Base-by-base conservation (phyloP, 1,140 invertebrate species). In the Ceratina australensis region DNA sequence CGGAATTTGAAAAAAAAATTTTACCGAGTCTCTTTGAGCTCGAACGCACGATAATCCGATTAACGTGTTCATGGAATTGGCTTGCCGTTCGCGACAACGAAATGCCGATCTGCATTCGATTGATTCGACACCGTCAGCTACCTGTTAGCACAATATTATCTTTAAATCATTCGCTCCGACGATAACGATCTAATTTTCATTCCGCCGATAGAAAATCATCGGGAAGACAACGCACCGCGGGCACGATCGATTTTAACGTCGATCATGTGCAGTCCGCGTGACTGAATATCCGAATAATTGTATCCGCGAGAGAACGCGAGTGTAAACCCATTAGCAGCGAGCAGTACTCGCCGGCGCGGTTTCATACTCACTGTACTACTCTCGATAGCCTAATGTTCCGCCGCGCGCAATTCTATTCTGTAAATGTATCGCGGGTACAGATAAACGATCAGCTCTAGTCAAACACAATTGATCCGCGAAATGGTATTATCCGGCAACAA, bases 271-370 rank as follows among this genome's bases (percentile, higher is more conserved):
- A 67, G 22, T 13, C 15, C 49, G 18, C 22, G 65, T 54, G 18
- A 67, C n/a, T 64, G n/a, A 47, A 67, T 67, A 28, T 54, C 47
- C 3, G n/a, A 18, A 49, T n/a, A 54, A 67, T 50, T 28, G 24
- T 18, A 67, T 28, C 18, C 16, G 22, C 16, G 50, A n/a, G 52
- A 54, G 20, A 54, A 54, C 24, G 49, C 47, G n/a, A 54, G 50
- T 54, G 49, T 54, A 24, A n/a, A 18, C 8, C 50, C 65, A 28
- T 28, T 54, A 54, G 2, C 33, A 10, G 26, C 20, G 47, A 26
- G 24, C 20, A 66, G 50, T 66, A 26, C 64, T 52, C 22, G 33
- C 33, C 33, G 5, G 24, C 49, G 22, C 26, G n/a, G 61, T 64
- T 64, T 8, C 61, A 47, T 20, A 49, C n/a, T 28, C 33, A 20